Conservation (phyloP, 1,140 invertebrate species). For the Atta colombica region DNA sequence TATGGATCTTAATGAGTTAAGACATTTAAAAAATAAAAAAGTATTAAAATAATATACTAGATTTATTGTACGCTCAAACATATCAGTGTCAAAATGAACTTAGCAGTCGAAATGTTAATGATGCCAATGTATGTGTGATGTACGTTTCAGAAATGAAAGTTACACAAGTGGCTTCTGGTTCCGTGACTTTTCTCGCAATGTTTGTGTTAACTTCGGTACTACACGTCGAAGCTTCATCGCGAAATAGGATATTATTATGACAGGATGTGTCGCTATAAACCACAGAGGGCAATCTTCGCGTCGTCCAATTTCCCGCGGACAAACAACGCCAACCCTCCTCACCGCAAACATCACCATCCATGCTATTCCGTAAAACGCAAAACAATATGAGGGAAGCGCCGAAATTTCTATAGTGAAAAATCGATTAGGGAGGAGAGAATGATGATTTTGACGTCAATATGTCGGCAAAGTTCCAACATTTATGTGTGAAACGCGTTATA, state of each 20-base stretch:
- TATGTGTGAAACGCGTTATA: neutral
- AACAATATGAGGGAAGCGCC: slow-evolving; percentile 15
- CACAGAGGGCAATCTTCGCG: slow-evolving; percentile 18
- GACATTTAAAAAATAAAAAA: too few relatives aligned
- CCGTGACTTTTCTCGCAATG: neutral
- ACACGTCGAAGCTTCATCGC: neutral
- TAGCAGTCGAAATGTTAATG: neutral
- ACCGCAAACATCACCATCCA: neutral
- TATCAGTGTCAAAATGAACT: too few relatives aligned
- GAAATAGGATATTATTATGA: slow-evolving; percentile 40
- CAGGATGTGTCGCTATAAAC: slow-evolving; percentile 30
- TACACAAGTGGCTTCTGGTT: slow-evolving; percentile 6
- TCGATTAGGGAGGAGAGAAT: neutral
- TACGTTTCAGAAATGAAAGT: neutral
- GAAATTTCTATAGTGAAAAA: slow-evolving; percentile 9
- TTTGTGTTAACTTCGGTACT: slow-evolving; percentile 22
- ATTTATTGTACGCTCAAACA: too few relatives aligned
- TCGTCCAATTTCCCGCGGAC: slow-evolving; percentile 43
- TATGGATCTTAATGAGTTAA: too few relatives aligned
- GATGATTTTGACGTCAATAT: neutral
- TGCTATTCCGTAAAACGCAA: slow-evolving; percentile 12
- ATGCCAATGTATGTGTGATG: neutral
- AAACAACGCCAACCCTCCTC: slow-evolving; percentile 40
- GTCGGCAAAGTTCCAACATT: slow-evolving; percentile 36
- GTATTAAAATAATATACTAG: too few relatives aligned